These are phyloP conservation scores for Isichthys henryi DNA, from an alignment of 2,113 vertebrate species.

Conservation along the genomic window DNA sequence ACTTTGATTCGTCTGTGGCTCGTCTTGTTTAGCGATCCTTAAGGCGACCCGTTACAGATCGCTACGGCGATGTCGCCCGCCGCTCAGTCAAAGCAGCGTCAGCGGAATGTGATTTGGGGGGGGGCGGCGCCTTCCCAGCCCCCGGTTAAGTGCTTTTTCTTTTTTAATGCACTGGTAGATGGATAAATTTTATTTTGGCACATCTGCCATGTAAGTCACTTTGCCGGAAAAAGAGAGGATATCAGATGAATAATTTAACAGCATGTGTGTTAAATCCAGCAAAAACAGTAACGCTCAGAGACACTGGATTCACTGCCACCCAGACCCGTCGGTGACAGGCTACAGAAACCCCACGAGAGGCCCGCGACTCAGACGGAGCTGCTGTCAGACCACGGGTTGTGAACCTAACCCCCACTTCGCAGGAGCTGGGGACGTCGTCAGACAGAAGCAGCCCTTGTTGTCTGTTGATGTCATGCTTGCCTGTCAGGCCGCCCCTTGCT, in stretches of 20 bases:
- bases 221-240: neutral
- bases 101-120: neutral
- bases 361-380: neutral
- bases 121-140: neutral
- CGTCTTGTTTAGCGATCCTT: neutral
- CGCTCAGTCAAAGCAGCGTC: neutral
- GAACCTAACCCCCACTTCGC: neutral
- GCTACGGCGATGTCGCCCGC: neutral
- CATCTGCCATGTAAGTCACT: conserved; percentile 3
- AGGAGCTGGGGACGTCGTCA: neutral
- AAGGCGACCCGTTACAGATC: neutral
- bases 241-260: conserved; percentile 6
- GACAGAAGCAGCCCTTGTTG: neutral
- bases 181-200: conserved; percentile 7
- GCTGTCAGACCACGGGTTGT: neutral
- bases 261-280: neutral
- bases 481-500: neutral
- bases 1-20: neutral
- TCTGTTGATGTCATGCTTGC: neutral
- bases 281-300: neutral
- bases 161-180: neutral
- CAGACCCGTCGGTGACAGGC: neutral
- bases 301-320: neutral
- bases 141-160: neutral
- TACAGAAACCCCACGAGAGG: neutral